Conservation (phyloP, 2,113 vertebrate genomes). For the Cyprinus carpio region DNA sequence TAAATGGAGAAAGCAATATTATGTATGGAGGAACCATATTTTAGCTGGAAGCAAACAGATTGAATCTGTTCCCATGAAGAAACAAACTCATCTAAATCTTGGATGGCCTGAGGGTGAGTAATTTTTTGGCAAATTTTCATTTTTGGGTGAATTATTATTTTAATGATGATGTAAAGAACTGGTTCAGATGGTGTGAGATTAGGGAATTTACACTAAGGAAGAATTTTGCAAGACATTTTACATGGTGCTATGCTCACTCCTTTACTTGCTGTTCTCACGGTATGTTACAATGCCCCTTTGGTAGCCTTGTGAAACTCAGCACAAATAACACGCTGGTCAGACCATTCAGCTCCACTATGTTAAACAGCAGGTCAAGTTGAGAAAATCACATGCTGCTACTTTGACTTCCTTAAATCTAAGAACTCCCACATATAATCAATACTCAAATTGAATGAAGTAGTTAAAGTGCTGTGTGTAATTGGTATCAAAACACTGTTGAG, state of each 20-base stretch:
- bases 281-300: background rate
- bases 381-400: constrained; percentile 9
- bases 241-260: background rate
- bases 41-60: background rate
- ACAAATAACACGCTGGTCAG: background rate
- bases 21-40: background rate
- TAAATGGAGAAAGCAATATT: background rate
- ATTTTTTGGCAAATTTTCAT: background rate
- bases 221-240: background rate
- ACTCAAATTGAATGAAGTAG: constrained; percentile 20
- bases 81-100: background rate
- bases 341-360: background rate
- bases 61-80: background rate
- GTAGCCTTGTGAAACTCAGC: background rate
- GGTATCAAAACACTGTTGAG: background rate
- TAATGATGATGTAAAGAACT: background rate
- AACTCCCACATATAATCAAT: constrained; percentile 39
- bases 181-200: background rate
- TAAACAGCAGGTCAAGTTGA: background rate
- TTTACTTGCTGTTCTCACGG: background rate
- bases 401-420: constrained; percentile 5
- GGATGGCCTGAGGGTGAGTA: background rate
- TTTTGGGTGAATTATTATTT: background rate
- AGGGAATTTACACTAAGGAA: background rate
- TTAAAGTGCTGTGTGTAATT: constrained; percentile 41